Evolutionary conservation across 2,888 invertebrate genomes (phyloP).

Genomic region (Drosophila austrosaltans): DNA sequence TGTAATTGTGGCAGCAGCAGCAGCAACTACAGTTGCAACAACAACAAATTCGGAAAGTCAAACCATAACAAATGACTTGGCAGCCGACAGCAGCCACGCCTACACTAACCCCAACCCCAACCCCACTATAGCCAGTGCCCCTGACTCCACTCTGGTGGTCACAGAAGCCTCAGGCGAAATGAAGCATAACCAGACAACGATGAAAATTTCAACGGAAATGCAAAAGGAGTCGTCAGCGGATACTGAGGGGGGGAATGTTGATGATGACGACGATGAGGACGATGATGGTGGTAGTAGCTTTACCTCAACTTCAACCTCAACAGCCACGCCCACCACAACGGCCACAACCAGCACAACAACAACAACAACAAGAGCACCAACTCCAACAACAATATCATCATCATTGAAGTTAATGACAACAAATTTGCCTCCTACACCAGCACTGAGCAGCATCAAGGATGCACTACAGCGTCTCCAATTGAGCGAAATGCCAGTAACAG

Average conservation of each 20-base stretch:
- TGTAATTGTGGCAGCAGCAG: slow-evolving; percentile 63
- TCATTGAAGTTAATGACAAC: slow-evolving; percentile 50
- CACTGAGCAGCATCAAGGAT: slow-evolving; percentile 67
- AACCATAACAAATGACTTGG: slow-evolving; percentile 62
- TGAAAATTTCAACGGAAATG: slow-evolving; percentile 57
- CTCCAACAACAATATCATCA: slow-evolving; percentile 25
- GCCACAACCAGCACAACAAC: slow-evolving; percentile 67
- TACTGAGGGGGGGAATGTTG: slow-evolving; percentile 24
- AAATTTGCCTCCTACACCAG: slow-evolving; percentile 43
- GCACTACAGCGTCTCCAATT: slow-evolving; percentile 81
- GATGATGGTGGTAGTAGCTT: slow-evolving; percentile 20
- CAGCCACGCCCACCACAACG: slow-evolving; percentile 72
- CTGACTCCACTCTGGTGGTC: slow-evolving; percentile 39
- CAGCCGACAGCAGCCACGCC: slow-evolving; percentile 28
- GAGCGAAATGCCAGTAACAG: slow-evolving; percentile 61
- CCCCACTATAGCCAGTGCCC: not conserved
- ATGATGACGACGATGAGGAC: not conserved
- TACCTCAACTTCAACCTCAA: slow-evolving; percentile 54
- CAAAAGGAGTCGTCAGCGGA: slow-evolving; percentile 31
- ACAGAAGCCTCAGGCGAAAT: slow-evolving; percentile 22
- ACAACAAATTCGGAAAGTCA: slow-evolving; percentile 31
- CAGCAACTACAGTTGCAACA: slow-evolving; percentile 35
- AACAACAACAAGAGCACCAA: slow-evolving; percentile 26
- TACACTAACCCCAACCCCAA: not conserved
- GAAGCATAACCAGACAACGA: slow-evolving; percentile 45